Evolutionary conservation across 2,797 vertebrate species (phyloP), one percentile per base, ranked within the genome.

Genomic region (Enteromius argenteus): DNA sequence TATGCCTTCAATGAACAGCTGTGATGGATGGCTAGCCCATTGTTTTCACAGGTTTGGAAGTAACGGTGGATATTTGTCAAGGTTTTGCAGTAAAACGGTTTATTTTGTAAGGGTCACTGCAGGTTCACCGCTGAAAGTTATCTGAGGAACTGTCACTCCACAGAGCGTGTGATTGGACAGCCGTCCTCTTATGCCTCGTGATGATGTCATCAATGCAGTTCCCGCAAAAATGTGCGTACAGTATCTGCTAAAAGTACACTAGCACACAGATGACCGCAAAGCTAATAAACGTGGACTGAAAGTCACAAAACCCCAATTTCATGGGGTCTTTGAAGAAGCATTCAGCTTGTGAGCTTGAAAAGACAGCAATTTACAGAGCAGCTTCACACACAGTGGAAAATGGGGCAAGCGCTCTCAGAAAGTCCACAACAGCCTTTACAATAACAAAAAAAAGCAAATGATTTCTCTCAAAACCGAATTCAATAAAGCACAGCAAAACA

Each of bases 301-400:
- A 76, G 73, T 53, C 35, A 15, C 35, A 39, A 60, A 75, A 27
- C 35, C 39, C 19, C 60, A 79, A 79, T 79, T 49, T 66, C 58
- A 66, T 21, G 76, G 23, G 10, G 42, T 32, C 42, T 79, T 27
- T 66, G 76, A 79, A 79, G 42, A 79, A 79, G 32, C 13, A 6
- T 58, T 76, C 35, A 58, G 74, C 51, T 76, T 39, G 76, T 49
- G 60, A 79, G 42, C 76, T 79, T 66, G 27, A 79, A 79, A 79
- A 79, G 60, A 79, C 58, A 79, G 58, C 58, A 66, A 79, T 79
- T 79, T 79, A 66, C 23, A 64, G 37, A 84, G 68, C 32, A 14
- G 49, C 49, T 39, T 58, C 56, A 60, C 64, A 81, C 68, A 35
- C 49, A 23, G 76, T 30, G 37, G n/a, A 27, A 42, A 76, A 69